Evolutionary conservation across 2,113 vertebrate genomes (phyloP), one percentile per base, ranked within the genome.

Genomic region (Podarcis cretensis): DNA sequence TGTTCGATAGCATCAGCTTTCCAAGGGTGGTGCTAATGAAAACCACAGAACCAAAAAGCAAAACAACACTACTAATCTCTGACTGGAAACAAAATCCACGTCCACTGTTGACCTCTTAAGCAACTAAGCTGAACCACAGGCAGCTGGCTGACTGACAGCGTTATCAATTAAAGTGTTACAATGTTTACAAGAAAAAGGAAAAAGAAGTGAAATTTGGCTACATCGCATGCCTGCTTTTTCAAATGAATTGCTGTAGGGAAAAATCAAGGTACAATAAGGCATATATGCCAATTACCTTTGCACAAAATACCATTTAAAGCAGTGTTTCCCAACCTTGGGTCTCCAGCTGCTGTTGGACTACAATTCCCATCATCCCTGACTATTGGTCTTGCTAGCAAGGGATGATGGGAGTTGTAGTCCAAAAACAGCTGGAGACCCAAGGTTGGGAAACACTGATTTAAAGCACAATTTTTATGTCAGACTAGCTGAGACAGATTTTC

Each of bases 91-190:
- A 3, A 6, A 74, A 65, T 65, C 18, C 6, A 85, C 6, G 65
- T 93, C 87, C 85, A 30, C 40, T 89, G 80, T 86, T 94, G 78
- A 94, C 91, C 78, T 90, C 84, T 82, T 40, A 75, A 10, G 23
- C 0, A 85, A 54, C 65, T 82, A 76, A 85, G 43, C 32, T 65
- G 79, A 89, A 88, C 4, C 66, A 35, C 63, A 78, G 74, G 48
- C 23, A 7, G 9, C 23, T 85, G 32, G 85, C 89, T 85, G 81
- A 75, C 37, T 48, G 0, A 82, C 92, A 84, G 92, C 83, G 69
- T 84, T 69, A 80, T 86, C 76, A 84, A 8, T 16, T 12, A 37
- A 32, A 43, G 35, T 27, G 75, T 88, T 65, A 87, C 27, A 30
- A 69, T 85, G 35, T 4, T 54, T 54, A 54, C 48, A 54, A 54